These are phyloP conservation scores for Uromys caudimaculatus DNA, from an alignment of 2,797 vertebrate genomes.

Conservation along the genomic window DNA sequence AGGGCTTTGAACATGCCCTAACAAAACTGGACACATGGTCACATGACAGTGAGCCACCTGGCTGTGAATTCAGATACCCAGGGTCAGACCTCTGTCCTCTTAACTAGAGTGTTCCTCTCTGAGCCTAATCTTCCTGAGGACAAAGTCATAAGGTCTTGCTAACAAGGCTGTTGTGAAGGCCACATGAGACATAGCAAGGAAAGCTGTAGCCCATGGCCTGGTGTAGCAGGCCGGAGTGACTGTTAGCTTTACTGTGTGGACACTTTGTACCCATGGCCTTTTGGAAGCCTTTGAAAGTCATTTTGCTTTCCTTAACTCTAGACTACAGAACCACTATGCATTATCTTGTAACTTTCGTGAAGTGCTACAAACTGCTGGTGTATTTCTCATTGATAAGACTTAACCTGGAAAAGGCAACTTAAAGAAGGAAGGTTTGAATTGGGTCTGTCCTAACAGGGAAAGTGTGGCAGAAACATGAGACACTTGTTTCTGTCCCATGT, in stretches of 20 bases:
- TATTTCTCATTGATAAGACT: neutral
- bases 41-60: neutral
- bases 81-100: neutral
- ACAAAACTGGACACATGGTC: neutral
- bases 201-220: neutral
- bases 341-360: constrained; percentile 8
- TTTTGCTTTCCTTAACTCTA: neutral
- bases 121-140: neutral
- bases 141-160: neutral
- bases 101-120: neutral
- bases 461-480: neutral
- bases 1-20: neutral
- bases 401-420: neutral
- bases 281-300: neutral
- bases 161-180: neutral
- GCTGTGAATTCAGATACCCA: neutral
- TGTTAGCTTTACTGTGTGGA: too few relatives aligned
- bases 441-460: too few relatives aligned
- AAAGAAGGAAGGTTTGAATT: neutral
- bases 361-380: neutral
- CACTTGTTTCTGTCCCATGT: neutral
- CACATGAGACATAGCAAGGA: neutral
- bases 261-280: neutral
- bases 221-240: neutral
- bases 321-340: neutral